phyloP scores from a whole-genome alignment of 1,140 invertebrate species.

The Drosophila grimshawi region DNA sequence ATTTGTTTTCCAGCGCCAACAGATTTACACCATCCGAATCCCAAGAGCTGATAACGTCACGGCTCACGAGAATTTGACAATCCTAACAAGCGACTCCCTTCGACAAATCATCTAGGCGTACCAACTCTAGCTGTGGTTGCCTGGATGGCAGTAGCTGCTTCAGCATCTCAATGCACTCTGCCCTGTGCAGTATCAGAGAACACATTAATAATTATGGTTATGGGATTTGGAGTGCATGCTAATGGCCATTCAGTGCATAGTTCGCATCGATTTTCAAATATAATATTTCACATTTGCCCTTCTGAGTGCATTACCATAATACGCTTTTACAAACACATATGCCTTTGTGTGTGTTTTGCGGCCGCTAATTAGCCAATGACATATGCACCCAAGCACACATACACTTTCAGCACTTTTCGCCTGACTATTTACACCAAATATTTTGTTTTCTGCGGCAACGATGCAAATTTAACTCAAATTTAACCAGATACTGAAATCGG shows the following conservation, averaged over 20 bases:
- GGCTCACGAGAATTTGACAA: slow-evolving; percentile 42
- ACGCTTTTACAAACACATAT: slow-evolving; percentile 27
- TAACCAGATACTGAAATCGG: slow-evolving; percentile 11
- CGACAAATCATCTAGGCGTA: slow-evolving; percentile 5
- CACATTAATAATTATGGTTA: slow-evolving; percentile 78
- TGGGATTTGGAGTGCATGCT: slow-evolving; percentile 64
- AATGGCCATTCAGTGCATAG: slow-evolving; percentile 64
- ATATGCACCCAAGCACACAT: slow-evolving; percentile 18
- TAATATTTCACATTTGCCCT: slow-evolving; percentile 48
- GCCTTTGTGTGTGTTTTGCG: slow-evolving; percentile 19
- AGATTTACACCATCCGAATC: slow-evolving; percentile 41
- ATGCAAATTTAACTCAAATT: slow-evolving; percentile 28
- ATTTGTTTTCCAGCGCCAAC: slow-evolving; percentile 62
- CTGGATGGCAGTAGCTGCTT: no score
- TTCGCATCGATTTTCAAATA: slow-evolving; percentile 65
- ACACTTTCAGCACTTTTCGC: neutral
- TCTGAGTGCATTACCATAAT: slow-evolving; percentile 51
- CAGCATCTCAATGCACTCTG: slow-evolving; percentile 9
- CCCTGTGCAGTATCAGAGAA: slow-evolving; percentile 22
- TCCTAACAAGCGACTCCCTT: slow-evolving; percentile 30
- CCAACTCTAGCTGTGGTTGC: neutral
- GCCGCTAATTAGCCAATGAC: slow-evolving; percentile 43
- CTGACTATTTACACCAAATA: slow-evolving; percentile 18
- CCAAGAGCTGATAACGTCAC: slow-evolving; percentile 24
- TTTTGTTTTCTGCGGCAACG: slow-evolving; percentile 19